Conservation (phyloP, 2,888 invertebrate genomes). For the Lithosia quadra region DNA sequence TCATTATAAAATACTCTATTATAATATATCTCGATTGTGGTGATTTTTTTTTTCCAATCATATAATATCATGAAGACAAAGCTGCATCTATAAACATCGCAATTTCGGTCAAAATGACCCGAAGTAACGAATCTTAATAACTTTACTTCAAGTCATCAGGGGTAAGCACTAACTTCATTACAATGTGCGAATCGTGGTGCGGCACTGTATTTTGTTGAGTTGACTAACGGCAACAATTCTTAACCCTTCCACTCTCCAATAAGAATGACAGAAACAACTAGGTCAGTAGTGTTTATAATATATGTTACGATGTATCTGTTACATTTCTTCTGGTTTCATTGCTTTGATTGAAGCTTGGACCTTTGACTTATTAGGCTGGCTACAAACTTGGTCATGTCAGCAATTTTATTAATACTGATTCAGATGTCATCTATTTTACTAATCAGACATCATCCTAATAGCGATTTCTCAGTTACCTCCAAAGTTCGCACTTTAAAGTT, state of each 20-base stretch:
- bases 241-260: conserved; percentile 34
- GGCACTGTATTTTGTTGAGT: conserved; percentile 36
- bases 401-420: neutral
- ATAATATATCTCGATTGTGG: too few relatives aligned
- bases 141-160: conserved; percentile 39
- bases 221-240: conserved; percentile 49
- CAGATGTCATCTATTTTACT: neutral
- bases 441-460: too few relatives aligned
- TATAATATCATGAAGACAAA: conserved; percentile 3
- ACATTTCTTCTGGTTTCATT: conserved; percentile 53
- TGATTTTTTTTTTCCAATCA: too few relatives aligned
- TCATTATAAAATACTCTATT: too few relatives aligned
- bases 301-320: conserved; percentile 56
- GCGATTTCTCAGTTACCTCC: too few relatives aligned
- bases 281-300: conserved; percentile 62
- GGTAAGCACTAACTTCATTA: conserved; percentile 33
- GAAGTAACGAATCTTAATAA: conserved; percentile 12
- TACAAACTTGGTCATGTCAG: neutral
- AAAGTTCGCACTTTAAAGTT: too few relatives aligned
- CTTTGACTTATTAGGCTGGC: conserved; percentile 58
- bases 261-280: conserved; percentile 69
- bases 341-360: conserved; percentile 59
- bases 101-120: conserved; percentile 3
- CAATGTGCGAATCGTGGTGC: conserved; percentile 44
- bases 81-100: neutral